Percentiles rank a stretch among this genome's conserved stretches.
phyloP scores from a whole-genome alignment of 2,888 invertebrate genomes.

The Calameuta filiformis region DNA sequence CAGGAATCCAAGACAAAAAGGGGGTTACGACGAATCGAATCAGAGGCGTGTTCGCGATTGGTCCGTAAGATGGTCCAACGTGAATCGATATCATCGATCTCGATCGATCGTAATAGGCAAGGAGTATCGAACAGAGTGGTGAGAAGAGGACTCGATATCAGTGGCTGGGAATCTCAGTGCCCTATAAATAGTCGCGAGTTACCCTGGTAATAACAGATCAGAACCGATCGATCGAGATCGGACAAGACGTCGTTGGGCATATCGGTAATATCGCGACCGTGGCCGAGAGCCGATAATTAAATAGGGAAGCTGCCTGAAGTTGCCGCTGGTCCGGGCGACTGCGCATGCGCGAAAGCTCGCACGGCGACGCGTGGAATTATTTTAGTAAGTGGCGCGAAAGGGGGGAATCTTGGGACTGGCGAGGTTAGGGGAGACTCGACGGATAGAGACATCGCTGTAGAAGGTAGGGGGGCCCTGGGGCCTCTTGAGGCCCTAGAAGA shows the following conservation, averaged over 20 bases:
- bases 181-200: constrained; percentile 45
- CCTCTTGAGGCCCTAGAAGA: neutral
- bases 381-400: neutral
- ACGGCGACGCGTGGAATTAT: neutral
- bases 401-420: neutral
- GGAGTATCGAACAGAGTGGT: neutral
- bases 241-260: constrained; percentile 34
- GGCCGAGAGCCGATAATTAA: constrained; percentile 37
- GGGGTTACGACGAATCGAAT: neutral
- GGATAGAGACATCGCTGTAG: neutral
- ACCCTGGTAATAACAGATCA: constrained; percentile 48
- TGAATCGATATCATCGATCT: neutral
- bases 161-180: neutral
- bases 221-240: constrained; percentile 21
- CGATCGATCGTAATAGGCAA: neutral
- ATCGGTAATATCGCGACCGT: constrained; percentile 27
- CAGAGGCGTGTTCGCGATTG: neutral
- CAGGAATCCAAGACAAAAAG: neutral
- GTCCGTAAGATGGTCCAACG: neutral
- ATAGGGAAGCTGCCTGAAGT: constrained; percentile 23
- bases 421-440: neutral
- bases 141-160: neutral
- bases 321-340: neutral
- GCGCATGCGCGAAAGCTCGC: neutral
- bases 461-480: neutral